These are phyloP conservation scores for Eristalis pertinax DNA, from an alignment of 2,888 invertebrate species.

Conservation along the genomic window DNA sequence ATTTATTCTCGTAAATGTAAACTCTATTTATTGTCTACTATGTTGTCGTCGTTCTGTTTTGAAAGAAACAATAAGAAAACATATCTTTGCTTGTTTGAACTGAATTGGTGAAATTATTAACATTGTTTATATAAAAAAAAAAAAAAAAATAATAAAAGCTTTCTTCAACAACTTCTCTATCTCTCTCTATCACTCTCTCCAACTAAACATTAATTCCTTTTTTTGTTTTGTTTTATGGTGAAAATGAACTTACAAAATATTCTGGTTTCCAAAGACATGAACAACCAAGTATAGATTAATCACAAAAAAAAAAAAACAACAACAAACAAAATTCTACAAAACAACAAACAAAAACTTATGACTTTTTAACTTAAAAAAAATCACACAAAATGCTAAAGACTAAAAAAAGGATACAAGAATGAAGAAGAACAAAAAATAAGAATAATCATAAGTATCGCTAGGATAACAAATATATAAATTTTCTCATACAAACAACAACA, in stretches of 20 bases:
- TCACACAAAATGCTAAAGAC: conserved; percentile 66
- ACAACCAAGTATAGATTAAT: conserved; percentile 31
- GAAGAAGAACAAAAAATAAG: conserved; percentile 3
- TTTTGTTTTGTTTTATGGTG: conserved; percentile 43
- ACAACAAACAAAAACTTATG: conserved; percentile 52
- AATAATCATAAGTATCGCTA: conserved; percentile 58
- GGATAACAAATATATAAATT: conserved; percentile 46
- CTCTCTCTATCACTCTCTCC: background rate
- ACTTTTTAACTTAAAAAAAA: conserved; percentile 50
- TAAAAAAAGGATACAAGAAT: conserved; percentile 41
- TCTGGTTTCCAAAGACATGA: conserved; percentile 55
- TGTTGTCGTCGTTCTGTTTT: background rate
- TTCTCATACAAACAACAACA: conserved; percentile 28
- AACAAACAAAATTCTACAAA: conserved; percentile 46
- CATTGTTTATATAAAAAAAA: conserved; percentile 6
- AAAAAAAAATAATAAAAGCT: background rate
- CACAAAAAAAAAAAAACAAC: conserved; percentile 41
- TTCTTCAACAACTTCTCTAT: conserved; percentile 4
- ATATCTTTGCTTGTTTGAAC: conserved; percentile 71
- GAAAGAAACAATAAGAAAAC: conserved; percentile 43
- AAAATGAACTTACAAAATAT: conserved; percentile 61
- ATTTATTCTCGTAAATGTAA: background rate
- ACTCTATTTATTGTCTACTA: conserved; percentile 8
- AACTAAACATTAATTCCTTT: conserved; percentile 11
- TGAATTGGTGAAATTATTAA: conserved; percentile 72